These are phyloP conservation scores for Synergus laeviventris DNA, from an alignment of 2,888 invertebrate genomes.

Conservation along the genomic window DNA sequence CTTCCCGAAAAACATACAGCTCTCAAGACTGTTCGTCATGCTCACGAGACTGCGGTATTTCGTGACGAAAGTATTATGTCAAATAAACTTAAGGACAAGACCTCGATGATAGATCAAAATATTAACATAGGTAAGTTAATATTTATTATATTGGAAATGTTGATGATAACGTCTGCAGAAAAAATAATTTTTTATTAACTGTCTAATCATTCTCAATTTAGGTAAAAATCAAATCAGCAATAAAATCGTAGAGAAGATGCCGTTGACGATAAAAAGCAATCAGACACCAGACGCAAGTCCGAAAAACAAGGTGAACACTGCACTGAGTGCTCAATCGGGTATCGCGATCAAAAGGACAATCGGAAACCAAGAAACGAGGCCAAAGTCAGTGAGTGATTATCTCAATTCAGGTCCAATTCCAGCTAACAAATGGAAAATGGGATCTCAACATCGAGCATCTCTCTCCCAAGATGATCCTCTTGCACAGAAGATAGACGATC, in stretches of 20 bases:
- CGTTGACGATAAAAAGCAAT: constrained; percentile 45
- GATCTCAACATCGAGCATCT: constrained; percentile 66
- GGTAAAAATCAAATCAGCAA: constrained; percentile 27
- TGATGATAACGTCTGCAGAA: not conserved
- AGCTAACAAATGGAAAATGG: constrained; percentile 71
- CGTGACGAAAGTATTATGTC: constrained; percentile 36
- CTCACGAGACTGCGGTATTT: constrained; percentile 49
- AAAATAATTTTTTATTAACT: not conserved
- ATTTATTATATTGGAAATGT: not conserved
- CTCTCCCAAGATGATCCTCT: constrained; percentile 58
- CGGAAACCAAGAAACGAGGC: constrained; percentile 60
- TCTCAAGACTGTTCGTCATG: constrained; percentile 58
- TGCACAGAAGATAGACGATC: constrained; percentile 42
- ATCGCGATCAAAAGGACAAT: constrained; percentile 53
- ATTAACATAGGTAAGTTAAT: constrained; percentile 11
- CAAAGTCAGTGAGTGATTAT: constrained; percentile 70
- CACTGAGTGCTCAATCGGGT: constrained; percentile 20
- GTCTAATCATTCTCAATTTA: not conserved
- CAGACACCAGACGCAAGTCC: constrained; percentile 48
- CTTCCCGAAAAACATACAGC: constrained; percentile 80
- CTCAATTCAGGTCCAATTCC: constrained; percentile 63
- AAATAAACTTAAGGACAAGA: constrained; percentile 34
- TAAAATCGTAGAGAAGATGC: constrained; percentile 48
- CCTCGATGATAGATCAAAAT: constrained; percentile 18
- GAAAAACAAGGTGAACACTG: constrained; percentile 51